Percentiles rank a stretch among this genome's conserved stretches.
Evolutionary conservation across 2,113 vertebrate species (phyloP).

Genomic region (Lasiurus borealis): DNA sequence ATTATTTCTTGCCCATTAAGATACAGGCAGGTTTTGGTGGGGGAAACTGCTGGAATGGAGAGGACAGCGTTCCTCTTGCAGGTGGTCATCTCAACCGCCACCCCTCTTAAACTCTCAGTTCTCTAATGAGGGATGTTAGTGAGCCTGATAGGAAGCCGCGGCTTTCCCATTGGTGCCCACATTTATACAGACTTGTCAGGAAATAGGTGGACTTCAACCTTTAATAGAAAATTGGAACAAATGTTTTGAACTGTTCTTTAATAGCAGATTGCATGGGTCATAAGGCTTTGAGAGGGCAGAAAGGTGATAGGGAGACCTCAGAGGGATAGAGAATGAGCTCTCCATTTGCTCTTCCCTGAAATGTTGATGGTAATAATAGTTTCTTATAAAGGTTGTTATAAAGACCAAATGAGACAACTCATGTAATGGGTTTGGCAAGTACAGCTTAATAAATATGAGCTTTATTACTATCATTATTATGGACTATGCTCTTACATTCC

Average conservation of each 20-base stretch:
- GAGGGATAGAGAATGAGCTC: not conserved
- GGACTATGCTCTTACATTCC: not conserved
- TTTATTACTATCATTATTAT: not conserved
- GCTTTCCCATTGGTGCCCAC: not conserved
- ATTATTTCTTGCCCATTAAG: not conserved
- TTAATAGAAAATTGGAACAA: not conserved
- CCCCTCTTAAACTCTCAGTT: not conserved
- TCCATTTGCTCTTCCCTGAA: not conserved
- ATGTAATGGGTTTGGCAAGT: not conserved
- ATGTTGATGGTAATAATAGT: not conserved
- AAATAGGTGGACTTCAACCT: not conserved
- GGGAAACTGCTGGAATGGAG: not conserved
- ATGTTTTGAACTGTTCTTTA: not conserved
- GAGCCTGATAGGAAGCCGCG: not conserved
- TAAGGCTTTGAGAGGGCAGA: not conserved
- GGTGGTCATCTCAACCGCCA: not conserved
- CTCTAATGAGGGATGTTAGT: not conserved
- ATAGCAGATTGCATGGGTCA: not conserved
- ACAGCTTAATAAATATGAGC: slow-evolving; percentile 7
- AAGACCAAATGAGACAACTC: not conserved
- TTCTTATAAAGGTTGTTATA: not conserved
- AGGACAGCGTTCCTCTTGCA: not conserved
- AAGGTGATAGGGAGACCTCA: not conserved
- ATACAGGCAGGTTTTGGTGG: not conserved
- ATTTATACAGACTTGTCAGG: not conserved